phyloP scores from a whole-genome alignment of 2,888 invertebrate genomes.

The Saturnia japonica region DNA sequence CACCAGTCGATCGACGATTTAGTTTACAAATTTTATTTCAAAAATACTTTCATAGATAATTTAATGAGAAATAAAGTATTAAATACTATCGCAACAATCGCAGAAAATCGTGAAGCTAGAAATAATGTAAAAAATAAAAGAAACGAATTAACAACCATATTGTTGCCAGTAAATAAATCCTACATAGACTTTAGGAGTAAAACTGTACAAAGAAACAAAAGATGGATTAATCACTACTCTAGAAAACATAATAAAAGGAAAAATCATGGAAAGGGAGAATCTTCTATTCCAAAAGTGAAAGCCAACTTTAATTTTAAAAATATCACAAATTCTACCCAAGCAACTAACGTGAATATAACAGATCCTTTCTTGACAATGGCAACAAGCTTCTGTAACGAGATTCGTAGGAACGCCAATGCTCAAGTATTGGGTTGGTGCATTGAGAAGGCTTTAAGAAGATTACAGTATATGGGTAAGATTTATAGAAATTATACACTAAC shows the following conservation, averaged over 20 bases:
- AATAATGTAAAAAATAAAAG: conserved; percentile 55
- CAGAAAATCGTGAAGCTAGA: conserved; percentile 36
- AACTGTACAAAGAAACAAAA: conserved; percentile 44
- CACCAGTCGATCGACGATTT: conserved; percentile 66
- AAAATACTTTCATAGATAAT: conserved; percentile 71
- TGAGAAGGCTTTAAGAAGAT: conserved; percentile 63
- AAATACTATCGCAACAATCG: conserved; percentile 40
- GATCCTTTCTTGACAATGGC: conserved; percentile 66
- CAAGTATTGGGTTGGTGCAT: conserved; percentile 65
- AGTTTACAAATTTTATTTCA: conserved; percentile 74
- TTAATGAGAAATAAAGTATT: conserved; percentile 64
- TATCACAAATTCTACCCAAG: conserved; percentile 15
- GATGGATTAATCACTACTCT: conserved; percentile 61
- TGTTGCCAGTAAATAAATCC: conserved; percentile 50
- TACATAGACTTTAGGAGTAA: conserved; percentile 26
- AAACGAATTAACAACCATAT: conserved; percentile 51
- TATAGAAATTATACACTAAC: not conserved
- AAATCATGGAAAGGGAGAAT: conserved; percentile 32
- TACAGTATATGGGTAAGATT: conserved; percentile 60
- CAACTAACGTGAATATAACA: conserved; percentile 27
- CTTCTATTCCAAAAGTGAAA: not conserved
- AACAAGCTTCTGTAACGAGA: conserved; percentile 63
- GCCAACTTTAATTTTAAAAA: conserved; percentile 14
- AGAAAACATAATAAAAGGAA: conserved; percentile 39
- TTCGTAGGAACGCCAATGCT: conserved; percentile 54